Conservation (phyloP, 1,140 invertebrate species). For the Diprion similis region DNA sequence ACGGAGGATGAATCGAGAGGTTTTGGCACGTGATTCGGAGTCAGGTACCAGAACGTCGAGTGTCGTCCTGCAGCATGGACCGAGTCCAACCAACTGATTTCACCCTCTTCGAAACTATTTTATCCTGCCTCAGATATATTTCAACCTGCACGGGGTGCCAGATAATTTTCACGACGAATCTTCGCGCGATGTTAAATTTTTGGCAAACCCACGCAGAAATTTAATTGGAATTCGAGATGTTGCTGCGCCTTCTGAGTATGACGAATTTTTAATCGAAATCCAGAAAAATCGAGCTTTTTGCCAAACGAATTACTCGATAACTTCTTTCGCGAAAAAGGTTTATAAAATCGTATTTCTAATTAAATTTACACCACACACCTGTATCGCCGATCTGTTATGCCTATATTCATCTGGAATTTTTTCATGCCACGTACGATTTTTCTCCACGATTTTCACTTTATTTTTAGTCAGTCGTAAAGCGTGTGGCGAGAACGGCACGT, state of each 20-base stretch:
- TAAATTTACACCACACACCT: constrained; percentile 13
- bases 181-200: background rate
- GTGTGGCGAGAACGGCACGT: constrained; percentile 6
- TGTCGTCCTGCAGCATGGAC: constrained; percentile 38
- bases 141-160: background rate
- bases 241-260: no score
- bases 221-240: background rate
- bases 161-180: background rate
- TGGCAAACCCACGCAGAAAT: background rate
- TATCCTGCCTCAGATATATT: background rate
- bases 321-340: background rate
- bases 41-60: background rate
- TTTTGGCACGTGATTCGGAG: constrained; percentile 41
- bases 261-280: no score
- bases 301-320: background rate
- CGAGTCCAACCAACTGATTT: constrained; percentile 51
- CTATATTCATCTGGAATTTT: constrained; percentile 11
- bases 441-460: constrained; percentile 36
- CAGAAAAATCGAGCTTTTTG: no score
- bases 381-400: no score
- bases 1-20: constrained; percentile 38
- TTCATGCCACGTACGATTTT: constrained; percentile 31
- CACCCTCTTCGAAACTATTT: constrained; percentile 21
- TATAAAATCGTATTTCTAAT: constrained; percentile 20
- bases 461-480: constrained; percentile 19